Evolutionary conservation across 2,888 invertebrate species (phyloP), one percentile per base, ranked within the genome.

Genomic region (Tipula lateralis): DNA sequence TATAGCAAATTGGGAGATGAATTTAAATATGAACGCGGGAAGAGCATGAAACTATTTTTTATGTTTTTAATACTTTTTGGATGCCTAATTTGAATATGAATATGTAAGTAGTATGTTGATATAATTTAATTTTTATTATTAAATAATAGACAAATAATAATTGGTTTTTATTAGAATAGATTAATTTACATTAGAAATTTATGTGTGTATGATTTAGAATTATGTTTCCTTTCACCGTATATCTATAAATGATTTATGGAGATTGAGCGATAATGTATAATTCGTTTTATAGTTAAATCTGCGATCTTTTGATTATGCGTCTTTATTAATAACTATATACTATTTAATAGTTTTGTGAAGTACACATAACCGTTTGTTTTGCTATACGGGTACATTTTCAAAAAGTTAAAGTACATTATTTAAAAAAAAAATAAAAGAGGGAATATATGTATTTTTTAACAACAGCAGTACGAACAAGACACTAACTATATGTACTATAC

Each of bases 111-210:
- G n/a, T 50, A 50, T 50, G 44, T 50, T 50, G 44, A 50, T 50
- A 50, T 50, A 50, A 50, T 50, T 50, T 50, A 50, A 50, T 50
- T 50, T 50, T 50, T 50, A 50, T n/a, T 50, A 50, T 50, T 50
- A 50, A 50, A 50, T 50, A 50, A 50, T 50, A 50, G 44, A 50
- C 44, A 50, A 50, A 50, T 50, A 50, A 50, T 50, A 50, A 50
- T 50, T 50, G 44, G 44, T 50, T 50, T 50, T 50, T 50, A 50
- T 50, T 50, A 50, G 44, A 50, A 50, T 50, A 50, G 44, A 50
- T 50, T 50, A 50, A 50, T 50, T 50, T 50, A 16, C 5, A 50
- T 50, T 50, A 50, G 44, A 50, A 50, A 50, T 50, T n/a, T 50
- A 50, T 50, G 19, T 50, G 32, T 2, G 32, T 36, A 34, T n/a